Base-by-base conservation (phyloP, 2,797 vertebrate species). In the Oreochromis grahami region DNA sequence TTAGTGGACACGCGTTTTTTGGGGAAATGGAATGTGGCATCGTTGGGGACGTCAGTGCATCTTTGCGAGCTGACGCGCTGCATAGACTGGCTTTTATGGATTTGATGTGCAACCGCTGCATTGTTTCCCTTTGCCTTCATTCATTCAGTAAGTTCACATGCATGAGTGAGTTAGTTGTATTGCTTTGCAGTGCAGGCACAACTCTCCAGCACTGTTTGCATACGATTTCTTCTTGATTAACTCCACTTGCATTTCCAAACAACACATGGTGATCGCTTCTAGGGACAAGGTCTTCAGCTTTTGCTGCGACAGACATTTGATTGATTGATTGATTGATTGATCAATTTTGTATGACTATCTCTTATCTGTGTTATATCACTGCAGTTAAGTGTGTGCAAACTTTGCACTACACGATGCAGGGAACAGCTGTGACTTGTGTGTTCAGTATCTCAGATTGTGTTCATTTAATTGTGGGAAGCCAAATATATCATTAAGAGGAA, bases 121-220 rank as follows among this genome's bases (percentile, higher is more conserved):
- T 38, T 65, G 34, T 21, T 65, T 65, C 21, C n/a, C 60, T 65
- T 65, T 41, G n/a, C 38, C 65, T 70, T 45, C 38, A 45, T 70
- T 15, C 65, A 70, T 70, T 70, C 65, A 72, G 0, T 0, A 11
- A 48, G 43, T 72, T 72, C 24, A 17, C 14, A 26, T 29, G 21
- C 14, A 43, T 72, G 65, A 68, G 36, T 65, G 19, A 17, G 65
- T 68, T 1, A 10, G 63, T 11, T 70, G 8, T 45, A 7, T 26
- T 45, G 21, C 14, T 26, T 45, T 43, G 38, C 65, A 17, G 2
- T 70, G 21, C 65, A 26, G 38, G 21, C 21, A 11, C 65, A 19
- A 11, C 24, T 45, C 24, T 45, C 13, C 24, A 72, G 0, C 65
- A 45, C 14, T 45, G 21, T 45, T 7, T 70, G 14, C 1, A 11